Base-by-base conservation (phyloP, 2,113 vertebrate species). In the Raja brachyura region DNA sequence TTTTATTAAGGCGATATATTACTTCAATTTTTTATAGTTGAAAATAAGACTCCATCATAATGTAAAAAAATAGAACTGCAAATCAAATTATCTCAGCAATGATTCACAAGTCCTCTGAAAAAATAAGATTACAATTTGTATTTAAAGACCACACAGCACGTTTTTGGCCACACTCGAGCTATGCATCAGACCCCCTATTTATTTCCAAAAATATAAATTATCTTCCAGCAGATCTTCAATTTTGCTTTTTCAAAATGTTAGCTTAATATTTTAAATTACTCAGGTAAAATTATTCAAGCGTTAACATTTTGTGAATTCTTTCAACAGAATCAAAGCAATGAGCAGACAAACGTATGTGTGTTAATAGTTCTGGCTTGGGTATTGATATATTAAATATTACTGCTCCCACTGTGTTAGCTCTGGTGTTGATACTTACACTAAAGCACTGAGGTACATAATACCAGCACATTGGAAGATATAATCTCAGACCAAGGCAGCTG, bases 401-500 rank as follows among this genome's bases (percentile, higher is more conserved):
- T 63, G 61, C 63, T 88, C 63, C 63, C 28, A 31, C 59, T 85
- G 20, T 85, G 56, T 86, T 86, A 86, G 25, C 81, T 86, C 56
- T 59, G 54, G 56, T 86, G 5, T 6, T 33, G 59, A 61, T 88
- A 63, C 5, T 14, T 31, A 18, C 13, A 5, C 59, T 63, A 14
- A 88, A 63, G n/a, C 13, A 14, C 28, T 13, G 14, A 88, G 59
- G 63, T 63, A 66, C 63, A 63, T 66, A 31, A 88, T 18, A 63
- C 83, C 1, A 63, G 25, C n/a, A 5, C 28, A 16, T 14, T 31
- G 83, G n/a, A 88, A 63, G 81, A 85, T 83, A 61, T 85, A 59
- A 85, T 85, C 81, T 25, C 22, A 85, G 25, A 54, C 81, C 81
- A 85, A 61, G 83, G 28, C 83, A 88, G 28, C 59, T 88, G 83